Evolutionary conservation across 2,113 vertebrate species (phyloP).

Genomic region (Muntiacus muntjak): DNA sequence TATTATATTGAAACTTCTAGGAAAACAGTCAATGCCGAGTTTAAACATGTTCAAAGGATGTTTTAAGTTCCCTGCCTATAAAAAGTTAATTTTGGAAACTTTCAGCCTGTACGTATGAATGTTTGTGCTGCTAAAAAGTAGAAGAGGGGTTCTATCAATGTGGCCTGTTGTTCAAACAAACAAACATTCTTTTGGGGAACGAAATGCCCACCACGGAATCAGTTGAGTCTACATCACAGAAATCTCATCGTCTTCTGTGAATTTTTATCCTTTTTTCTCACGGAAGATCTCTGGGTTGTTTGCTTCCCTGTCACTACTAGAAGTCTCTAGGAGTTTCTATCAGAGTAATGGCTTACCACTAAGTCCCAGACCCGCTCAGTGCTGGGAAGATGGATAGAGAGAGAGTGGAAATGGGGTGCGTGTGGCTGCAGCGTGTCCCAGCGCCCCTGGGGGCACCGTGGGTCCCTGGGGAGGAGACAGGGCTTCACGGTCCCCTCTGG

Average conservation of each 20-base stretch:
- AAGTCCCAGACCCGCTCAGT: background rate
- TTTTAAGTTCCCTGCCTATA: background rate
- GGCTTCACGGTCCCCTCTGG: rapidly evolving
- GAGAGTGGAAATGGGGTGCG: rapidly evolving
- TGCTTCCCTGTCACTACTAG: background rate
- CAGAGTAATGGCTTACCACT: background rate
- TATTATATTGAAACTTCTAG: background rate
- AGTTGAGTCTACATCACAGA: background rate
- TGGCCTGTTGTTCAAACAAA: background rate
- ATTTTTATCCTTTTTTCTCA: background rate
- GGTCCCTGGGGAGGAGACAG: background rate
- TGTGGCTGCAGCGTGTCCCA: rapidly evolving
- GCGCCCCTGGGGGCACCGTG: rapidly evolving
- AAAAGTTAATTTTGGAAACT: background rate
- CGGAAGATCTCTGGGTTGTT: background rate
- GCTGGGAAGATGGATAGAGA: background rate
- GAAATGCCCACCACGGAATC: background rate
- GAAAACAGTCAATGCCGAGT: background rate
- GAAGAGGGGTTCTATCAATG: background rate
- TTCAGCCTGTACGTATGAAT: background rate
- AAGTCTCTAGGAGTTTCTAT: background rate
- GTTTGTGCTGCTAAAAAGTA: background rate
- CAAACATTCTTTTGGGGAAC: background rate
- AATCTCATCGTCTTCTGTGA: background rate
- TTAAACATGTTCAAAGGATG: background rate